Conservation (phyloP, 2,113 vertebrate species). For the Eulemur rufifrons region DNA sequence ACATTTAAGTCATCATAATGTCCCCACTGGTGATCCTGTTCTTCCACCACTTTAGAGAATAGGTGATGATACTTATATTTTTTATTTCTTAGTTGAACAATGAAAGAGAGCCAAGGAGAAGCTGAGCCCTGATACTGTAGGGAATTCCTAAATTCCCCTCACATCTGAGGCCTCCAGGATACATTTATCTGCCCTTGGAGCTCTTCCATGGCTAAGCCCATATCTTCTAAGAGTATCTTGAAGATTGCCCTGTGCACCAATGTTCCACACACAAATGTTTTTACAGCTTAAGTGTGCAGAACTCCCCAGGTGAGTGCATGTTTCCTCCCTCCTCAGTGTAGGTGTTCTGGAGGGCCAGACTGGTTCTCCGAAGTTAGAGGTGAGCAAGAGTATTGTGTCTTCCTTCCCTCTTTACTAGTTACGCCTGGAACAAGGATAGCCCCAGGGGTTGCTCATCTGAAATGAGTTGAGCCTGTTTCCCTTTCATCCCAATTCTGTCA, state of each 20-base stretch:
- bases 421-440: background rate
- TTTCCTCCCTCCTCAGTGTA: background rate
- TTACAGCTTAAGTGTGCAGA: background rate
- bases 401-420: background rate
- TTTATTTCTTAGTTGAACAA: background rate
- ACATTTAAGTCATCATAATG: background rate
- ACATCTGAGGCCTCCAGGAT: background rate
- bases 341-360: background rate
- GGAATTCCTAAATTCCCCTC: background rate
- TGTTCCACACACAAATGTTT: background rate
- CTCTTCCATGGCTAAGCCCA: background rate
- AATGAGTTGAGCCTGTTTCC: background rate
- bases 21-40: background rate
- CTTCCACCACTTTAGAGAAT: background rate
- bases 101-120: background rate
- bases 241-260: background rate
- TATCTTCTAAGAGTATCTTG: background rate
- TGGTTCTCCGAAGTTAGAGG: background rate
- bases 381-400: background rate
- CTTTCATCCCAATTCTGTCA: background rate
- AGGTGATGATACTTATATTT: background rate
- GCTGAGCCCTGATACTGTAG: background rate
- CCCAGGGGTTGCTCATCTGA: background rate
- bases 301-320: background rate
- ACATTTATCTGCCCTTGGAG: background rate